Percentiles rank a stretch among this genome's conserved stretches.
phyloP scores from a whole-genome alignment of 2,888 invertebrate genomes.

The Gortyna flavago region DNA sequence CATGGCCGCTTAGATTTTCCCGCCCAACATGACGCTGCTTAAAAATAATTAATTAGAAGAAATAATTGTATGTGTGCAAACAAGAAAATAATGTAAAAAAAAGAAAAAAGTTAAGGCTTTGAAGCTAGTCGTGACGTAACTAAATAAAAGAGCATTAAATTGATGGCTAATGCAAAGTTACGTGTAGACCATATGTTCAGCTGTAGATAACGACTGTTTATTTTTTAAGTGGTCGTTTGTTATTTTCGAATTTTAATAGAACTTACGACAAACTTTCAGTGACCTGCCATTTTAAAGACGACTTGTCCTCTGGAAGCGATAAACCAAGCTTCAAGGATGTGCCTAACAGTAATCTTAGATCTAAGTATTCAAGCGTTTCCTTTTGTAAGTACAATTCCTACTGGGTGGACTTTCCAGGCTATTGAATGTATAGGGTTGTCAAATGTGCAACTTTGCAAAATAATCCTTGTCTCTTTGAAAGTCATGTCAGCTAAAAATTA shows the following conservation, averaged over 20 bases:
- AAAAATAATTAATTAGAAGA: not conserved
- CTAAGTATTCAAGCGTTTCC: constrained; percentile 67
- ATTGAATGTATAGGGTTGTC: constrained; percentile 73
- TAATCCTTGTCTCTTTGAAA: constrained; percentile 49
- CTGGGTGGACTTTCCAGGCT: constrained; percentile 71
- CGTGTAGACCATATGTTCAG: not conserved
- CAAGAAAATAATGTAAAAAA: not conserved
- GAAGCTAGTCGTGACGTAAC: not conserved
- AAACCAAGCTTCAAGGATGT: constrained; percentile 58
- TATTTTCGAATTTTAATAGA: constrained; percentile 51
- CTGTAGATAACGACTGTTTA: constrained; percentile 8
- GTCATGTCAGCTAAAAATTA: constrained; percentile 47
- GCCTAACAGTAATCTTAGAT: constrained; percentile 58
- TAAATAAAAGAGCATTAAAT: not conserved
- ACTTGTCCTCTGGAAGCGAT: constrained; percentile 42
- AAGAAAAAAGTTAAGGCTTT: not conserved
- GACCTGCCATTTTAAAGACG: constrained; percentile 46
- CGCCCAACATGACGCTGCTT: not conserved
- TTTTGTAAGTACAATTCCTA: constrained; percentile 69
- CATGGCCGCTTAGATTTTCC: constrained; percentile 9
- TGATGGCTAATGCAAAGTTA: not conserved
- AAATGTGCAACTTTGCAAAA: constrained; percentile 45
- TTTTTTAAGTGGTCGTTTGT: constrained; percentile 10
- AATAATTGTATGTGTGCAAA: not conserved
- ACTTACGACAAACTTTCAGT: constrained; percentile 20